A percentile compares a stretch with the other conserved stretches of the same genome.
Evolutionary conservation across 2,113 vertebrate genomes (phyloP).

Genomic region (Balaenoptera acutorostrata): DNA sequence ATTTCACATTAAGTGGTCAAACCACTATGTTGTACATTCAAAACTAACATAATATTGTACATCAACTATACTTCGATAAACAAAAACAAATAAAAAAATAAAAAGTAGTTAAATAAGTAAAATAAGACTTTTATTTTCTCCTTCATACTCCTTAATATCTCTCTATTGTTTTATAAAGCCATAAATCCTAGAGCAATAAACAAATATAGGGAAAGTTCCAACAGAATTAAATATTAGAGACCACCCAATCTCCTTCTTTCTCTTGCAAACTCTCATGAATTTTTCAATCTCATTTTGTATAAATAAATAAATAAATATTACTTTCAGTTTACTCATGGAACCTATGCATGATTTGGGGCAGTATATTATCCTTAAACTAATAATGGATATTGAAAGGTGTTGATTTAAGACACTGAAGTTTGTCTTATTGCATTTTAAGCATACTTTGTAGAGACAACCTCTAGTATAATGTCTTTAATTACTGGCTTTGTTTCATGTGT

Average conservation of each 20-base stretch:
- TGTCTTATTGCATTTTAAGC: background rate
- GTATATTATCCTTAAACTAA: background rate
- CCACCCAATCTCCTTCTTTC: background rate
- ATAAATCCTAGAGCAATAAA: background rate
- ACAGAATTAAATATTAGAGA: conserved; percentile 12
- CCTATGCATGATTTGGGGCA: background rate
- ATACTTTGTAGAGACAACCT: background rate
- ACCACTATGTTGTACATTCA: background rate
- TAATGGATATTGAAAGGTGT: background rate
- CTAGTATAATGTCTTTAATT: background rate
- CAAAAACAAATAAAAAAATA: background rate
- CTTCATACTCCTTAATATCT: background rate
- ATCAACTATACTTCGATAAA: background rate
- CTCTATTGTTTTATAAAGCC: background rate
- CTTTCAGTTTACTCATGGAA: background rate
- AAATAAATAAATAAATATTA: background rate
- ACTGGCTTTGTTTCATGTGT: background rate
- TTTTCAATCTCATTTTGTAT: background rate
- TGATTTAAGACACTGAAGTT: background rate
- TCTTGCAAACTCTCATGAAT: background rate
- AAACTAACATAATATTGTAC: background rate
- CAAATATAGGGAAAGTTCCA: background rate
- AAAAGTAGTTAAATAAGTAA: background rate
- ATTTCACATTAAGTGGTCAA: background rate
- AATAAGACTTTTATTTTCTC: background rate